Conservation (phyloP, 1,140 invertebrate species). For the Monochamus saltuarius region DNA sequence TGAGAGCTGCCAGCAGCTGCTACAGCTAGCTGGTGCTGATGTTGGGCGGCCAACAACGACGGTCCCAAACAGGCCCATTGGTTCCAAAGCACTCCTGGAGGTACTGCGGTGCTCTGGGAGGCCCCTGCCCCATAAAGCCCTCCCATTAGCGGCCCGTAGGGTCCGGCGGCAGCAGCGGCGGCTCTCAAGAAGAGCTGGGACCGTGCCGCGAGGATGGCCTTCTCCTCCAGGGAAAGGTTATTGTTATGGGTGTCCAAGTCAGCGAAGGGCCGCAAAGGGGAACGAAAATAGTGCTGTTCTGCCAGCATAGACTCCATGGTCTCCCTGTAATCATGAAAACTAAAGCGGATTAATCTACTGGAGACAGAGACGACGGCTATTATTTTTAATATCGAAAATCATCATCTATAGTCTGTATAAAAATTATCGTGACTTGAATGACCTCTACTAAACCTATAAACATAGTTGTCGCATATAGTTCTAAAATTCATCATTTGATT, state of each 20-base stretch:
- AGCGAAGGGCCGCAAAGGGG: slow-evolving; percentile 68
- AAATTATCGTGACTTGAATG: no score
- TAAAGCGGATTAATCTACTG: slow-evolving; percentile 15
- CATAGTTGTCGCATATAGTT: no score
- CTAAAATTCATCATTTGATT: no score
- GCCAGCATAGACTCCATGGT: slow-evolving; percentile 82
- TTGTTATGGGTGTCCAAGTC: slow-evolving; percentile 69
- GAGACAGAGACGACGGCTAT: no score
- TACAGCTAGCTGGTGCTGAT: slow-evolving; percentile 50
- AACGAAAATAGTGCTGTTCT: slow-evolving; percentile 73
- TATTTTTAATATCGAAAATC: no score
- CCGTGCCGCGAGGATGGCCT: slow-evolving; percentile 68
- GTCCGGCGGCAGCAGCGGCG: slow-evolving; percentile 61
- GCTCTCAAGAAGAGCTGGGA: slow-evolving; percentile 68
- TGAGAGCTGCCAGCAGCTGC: slow-evolving; percentile 52
- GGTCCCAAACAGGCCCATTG: slow-evolving; percentile 64
- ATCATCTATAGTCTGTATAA: no score
- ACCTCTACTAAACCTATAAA: no score
- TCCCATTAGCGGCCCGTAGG: slow-evolving; percentile 56
- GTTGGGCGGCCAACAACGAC: slow-evolving; percentile 52
- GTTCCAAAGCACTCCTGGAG: slow-evolving; percentile 58
- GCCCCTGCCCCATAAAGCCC: slow-evolving; percentile 57
- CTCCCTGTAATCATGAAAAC: slow-evolving; percentile 61
- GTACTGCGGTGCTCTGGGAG: slow-evolving; percentile 39
- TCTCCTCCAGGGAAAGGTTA: slow-evolving; percentile 74